phyloP scores from a whole-genome alignment of 2,113 vertebrate genomes.

The Chloroceryle aenea region DNA sequence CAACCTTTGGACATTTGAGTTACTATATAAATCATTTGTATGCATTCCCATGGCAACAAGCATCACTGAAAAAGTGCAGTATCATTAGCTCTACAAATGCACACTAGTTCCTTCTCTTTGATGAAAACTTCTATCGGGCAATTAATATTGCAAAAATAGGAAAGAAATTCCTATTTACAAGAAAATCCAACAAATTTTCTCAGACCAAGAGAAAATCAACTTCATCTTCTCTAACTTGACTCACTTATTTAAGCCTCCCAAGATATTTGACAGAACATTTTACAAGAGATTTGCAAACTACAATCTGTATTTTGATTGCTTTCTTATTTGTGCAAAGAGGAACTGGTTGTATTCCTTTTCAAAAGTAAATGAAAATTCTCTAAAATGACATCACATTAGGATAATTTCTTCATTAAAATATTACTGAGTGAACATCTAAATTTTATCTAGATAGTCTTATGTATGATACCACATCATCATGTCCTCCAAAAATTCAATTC shows the following conservation, averaged over 20 bases:
- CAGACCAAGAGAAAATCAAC: not conserved
- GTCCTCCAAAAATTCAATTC: not conserved
- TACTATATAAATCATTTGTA: not conserved
- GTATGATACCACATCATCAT: not conserved
- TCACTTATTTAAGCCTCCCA: not conserved
- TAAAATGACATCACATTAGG: not conserved
- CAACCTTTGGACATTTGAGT: not conserved
- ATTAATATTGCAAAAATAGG: not conserved
- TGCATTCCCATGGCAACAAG: not conserved
- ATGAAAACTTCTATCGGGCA: not conserved
- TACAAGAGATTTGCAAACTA: not conserved
- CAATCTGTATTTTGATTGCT: not conserved
- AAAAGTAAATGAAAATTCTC: not conserved
- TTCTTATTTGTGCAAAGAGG: not conserved
- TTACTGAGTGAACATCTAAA: not conserved
- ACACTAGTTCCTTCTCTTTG: not conserved
- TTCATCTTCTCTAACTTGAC: not conserved
- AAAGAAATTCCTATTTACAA: not conserved
- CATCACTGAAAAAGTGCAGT: not conserved
- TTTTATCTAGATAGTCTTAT: not conserved
- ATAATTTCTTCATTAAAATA: not conserved
- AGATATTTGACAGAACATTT: not conserved
- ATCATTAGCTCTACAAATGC: not conserved
- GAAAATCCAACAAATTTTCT: not conserved
- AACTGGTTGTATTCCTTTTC: not conserved